These are phyloP conservation scores for Phrynocephalus guinanensis DNA, from an alignment of 2,797 vertebrate genomes.

Conservation along the genomic window DNA sequence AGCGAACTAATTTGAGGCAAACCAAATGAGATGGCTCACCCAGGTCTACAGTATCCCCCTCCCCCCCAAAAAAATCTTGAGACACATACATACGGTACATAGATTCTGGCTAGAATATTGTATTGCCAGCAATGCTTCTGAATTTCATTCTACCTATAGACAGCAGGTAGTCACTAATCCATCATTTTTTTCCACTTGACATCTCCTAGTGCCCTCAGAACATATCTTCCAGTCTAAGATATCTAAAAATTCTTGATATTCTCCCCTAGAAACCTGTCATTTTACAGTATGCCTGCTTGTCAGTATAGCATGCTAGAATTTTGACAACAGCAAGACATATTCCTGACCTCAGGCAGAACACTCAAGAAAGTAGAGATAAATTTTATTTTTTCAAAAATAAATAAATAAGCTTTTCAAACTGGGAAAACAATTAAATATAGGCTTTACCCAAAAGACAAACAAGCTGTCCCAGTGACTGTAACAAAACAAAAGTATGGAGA, in stretches of 20 bases:
- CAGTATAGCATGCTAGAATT: neutral
- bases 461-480: neutral
- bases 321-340: neutral
- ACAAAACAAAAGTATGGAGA: neutral
- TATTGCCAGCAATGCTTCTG: constrained; percentile 2
- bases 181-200: neutral
- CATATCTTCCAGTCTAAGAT: neutral
- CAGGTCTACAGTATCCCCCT: neutral
- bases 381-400: neutral
- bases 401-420: neutral
- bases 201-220: neutral
- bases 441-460: neutral
- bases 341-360: neutral
- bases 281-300: neutral
- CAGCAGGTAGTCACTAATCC: neutral
- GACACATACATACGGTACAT: neutral
- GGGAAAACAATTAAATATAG: neutral
- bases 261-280: neutral
- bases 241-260: neutral
- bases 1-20: neutral
- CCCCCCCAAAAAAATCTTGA: neutral
- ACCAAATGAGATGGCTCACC: neutral
- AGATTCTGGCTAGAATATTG: neutral
- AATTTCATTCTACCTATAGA: neutral
- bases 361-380: neutral